phyloP scores from a whole-genome alignment of 2,888 invertebrate species.

The Drosophila mercatorum region DNA sequence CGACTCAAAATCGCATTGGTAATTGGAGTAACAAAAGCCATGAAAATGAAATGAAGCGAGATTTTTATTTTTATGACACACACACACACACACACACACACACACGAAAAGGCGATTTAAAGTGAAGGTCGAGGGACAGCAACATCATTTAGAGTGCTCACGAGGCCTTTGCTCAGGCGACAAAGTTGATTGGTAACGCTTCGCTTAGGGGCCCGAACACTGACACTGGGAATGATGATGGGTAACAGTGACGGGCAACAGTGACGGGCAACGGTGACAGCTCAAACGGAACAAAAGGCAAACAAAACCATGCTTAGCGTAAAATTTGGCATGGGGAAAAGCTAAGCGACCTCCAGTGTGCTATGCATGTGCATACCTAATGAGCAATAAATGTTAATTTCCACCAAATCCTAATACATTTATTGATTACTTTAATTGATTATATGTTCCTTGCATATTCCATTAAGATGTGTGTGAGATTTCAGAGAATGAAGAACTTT shows the following conservation, averaged over 20 bases:
- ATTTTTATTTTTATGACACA: slow-evolving; percentile 65
- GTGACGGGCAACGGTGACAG: slow-evolving; percentile 9
- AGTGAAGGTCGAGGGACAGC: slow-evolving; percentile 53
- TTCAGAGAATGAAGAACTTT: no score
- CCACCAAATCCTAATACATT: neutral
- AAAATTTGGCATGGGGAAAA: neutral
- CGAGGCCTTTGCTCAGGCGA: slow-evolving; percentile 5
- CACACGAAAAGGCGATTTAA: slow-evolving; percentile 45
- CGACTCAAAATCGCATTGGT: slow-evolving; percentile 34
- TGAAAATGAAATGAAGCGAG: slow-evolving; percentile 60
- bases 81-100: slow-evolving; percentile 35
- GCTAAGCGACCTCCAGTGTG: neutral
- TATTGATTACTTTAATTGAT: neutral
- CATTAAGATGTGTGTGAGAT: no score
- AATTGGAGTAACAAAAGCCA: slow-evolving; percentile 68
- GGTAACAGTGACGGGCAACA: slow-evolving; percentile 11
- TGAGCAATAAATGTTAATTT: slow-evolving; percentile 11
- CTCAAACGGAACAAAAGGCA: slow-evolving; percentile 26
- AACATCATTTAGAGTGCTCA: neutral
- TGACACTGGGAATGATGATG: slow-evolving; percentile 5
- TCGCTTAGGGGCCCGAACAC: slow-evolving; percentile 12
- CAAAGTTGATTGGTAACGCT: slow-evolving; percentile 33
- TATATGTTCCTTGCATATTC: no score
- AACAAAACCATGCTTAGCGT: slow-evolving; percentile 12
- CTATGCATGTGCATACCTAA: slow-evolving; percentile 13